These are phyloP conservation scores for Actinemys pallida DNA, from an alignment of 2,113 vertebrate species.

Conservation along the genomic window DNA sequence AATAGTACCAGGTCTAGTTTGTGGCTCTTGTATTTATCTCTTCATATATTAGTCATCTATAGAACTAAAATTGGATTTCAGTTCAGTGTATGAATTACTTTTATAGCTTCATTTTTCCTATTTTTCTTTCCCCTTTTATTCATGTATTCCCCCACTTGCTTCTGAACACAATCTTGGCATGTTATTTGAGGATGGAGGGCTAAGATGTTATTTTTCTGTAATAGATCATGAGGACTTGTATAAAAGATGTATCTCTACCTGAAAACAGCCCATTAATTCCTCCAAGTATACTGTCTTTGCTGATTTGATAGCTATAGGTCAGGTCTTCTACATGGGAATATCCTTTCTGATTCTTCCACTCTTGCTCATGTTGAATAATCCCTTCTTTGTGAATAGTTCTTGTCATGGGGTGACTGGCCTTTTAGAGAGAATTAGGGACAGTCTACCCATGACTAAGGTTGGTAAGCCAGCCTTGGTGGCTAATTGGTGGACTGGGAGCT, in stretches of 20 bases:
- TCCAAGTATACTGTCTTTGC: neutral
- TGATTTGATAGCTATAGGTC: neutral
- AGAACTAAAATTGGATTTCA: neutral
- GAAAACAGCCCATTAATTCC: neutral
- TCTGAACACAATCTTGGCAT: neutral
- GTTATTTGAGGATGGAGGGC: neutral
- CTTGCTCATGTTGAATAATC: neutral
- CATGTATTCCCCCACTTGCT: neutral
- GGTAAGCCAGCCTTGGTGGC: neutral
- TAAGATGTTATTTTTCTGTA: neutral
- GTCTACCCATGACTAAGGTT: neutral
- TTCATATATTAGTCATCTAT: neutral
- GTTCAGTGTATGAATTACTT: neutral
- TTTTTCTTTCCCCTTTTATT: slow-evolving; percentile 1
- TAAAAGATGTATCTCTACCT: neutral
- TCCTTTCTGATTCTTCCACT: neutral
- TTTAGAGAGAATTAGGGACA: neutral
- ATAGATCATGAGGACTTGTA: neutral
- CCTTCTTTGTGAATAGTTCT: neutral
- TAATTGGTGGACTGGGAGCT: neutral
- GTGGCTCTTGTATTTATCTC: neutral
- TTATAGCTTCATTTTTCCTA: neutral
- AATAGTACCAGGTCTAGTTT: neutral
- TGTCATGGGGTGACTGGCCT: neutral
- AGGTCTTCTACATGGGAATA: neutral